Evolutionary conservation across 2,888 invertebrate species (phyloP), one percentile per base, ranked within the genome.

Genomic region (Agriopis aurantiaria): DNA sequence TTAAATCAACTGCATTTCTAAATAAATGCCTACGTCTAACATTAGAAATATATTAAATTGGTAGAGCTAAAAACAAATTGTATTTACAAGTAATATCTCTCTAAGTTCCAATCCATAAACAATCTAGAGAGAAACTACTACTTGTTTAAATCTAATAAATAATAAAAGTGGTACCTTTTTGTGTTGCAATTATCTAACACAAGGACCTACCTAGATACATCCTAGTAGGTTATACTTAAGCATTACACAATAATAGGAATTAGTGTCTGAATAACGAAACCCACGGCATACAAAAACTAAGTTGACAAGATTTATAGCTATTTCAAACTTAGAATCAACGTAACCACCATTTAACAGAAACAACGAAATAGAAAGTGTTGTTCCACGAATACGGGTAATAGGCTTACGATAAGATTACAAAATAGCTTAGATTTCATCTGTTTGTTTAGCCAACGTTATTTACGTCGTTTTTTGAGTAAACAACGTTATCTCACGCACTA

Each of bases 321-420:
- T 69, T 69, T 49, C 48, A 46, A 59, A 58, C 51, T 8, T 48
- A 33, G 56, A 65, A 45, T 41, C 6, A 61, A 65, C 69, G 61
- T 69, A 65, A 69, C 61, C 62, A 46, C 45, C 17, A 59, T 69
- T 69, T 69, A 69, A 11, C 51, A 69, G 43, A 65, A 68, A 58
- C 65, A 62, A 63, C 70, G 48, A 59, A 70, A 63, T 70, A 70
- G 70, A 70, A 70, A 70, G 66, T 57, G 52, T 69, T 57, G 52
- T 69, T 66, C 70, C 59, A 59, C 60, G 65, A 70, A 70, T 66
- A 33, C 66, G 70, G 70, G 66, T 66, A 70, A 70, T 70, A 52
- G 69, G 61, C 65, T 60, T 43, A 53, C 70, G 70, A 70, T 66
- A 66, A 70, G 66, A 66, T 70, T 70, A 70, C 70, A 59, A 70